phyloP scores from a whole-genome alignment of 2,113 vertebrate species.

The Callipepla squamata region DNA sequence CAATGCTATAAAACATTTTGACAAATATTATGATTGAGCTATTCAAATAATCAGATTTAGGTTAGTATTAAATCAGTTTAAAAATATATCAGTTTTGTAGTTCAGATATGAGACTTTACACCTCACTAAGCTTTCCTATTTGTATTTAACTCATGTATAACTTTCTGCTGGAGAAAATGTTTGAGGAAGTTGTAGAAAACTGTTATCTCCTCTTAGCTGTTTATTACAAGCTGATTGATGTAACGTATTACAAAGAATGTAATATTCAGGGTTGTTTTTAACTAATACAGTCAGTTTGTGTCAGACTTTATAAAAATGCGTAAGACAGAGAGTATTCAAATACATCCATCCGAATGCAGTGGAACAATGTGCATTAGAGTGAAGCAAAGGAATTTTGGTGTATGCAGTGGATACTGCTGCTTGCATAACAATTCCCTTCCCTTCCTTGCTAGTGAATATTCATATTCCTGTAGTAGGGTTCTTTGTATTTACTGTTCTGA shows the following conservation, averaged over 20 bases:
- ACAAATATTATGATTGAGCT: constrained; percentile 35
- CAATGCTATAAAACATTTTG: neutral
- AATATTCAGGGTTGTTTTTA: neutral
- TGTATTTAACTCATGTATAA: constrained; percentile 6
- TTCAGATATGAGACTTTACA: constrained; percentile 23
- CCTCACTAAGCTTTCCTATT: constrained; percentile 7
- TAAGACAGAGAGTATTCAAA: constrained; percentile 1
- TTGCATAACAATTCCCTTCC: constrained; percentile 77
- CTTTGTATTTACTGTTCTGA: constrained; percentile 60
- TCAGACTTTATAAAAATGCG: constrained; percentile 7
- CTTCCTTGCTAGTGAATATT: constrained; percentile 75
- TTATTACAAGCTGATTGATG: constrained; percentile 46
- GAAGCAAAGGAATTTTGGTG: constrained; percentile 67
- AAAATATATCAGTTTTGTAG: neutral
- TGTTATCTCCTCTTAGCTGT: constrained; percentile 28
- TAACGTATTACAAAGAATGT: constrained; percentile 47
- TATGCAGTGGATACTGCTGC: constrained; percentile 55
- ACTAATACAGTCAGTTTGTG: neutral
- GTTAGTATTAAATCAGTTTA: constrained; percentile 51
- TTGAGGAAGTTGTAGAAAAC: constrained; percentile 38
- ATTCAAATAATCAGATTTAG: constrained; percentile 32
- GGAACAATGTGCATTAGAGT: constrained; percentile 36
- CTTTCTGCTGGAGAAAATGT: constrained; percentile 24
- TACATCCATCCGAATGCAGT: constrained; percentile 15
- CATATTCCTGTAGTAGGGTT: constrained; percentile 65